phyloP scores from a whole-genome alignment of 2,113 vertebrate genomes.

The Stictonetta naevosa region DNA sequence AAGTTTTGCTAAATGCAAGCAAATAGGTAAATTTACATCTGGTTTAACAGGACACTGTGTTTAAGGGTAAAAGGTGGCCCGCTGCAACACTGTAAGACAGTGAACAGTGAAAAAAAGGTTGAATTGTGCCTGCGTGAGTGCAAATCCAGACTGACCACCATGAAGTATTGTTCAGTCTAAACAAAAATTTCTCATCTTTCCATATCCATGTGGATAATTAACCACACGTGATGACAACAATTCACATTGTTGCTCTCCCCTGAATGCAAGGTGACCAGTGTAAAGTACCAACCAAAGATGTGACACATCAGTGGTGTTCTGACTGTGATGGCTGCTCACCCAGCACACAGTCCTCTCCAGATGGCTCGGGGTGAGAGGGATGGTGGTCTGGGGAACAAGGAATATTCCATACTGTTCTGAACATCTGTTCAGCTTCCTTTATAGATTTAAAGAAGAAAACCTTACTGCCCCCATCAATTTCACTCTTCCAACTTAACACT shows the following conservation, averaged over 20 bases:
- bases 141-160: background rate
- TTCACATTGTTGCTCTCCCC: background rate
- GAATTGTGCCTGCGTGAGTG: background rate
- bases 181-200: background rate
- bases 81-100: background rate
- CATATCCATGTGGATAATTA: background rate
- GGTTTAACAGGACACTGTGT: background rate
- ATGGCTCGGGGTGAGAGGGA: slow-evolving; percentile 32
- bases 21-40: background rate
- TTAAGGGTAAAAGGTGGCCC: background rate
- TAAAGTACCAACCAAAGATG: slow-evolving; percentile 80
- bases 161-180: background rate
- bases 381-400: background rate
- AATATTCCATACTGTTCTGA: slow-evolving; percentile 33
- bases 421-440: slow-evolving; percentile 32
- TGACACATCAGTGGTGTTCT: slow-evolving; percentile 79
- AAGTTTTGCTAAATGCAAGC: background rate
- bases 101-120: background rate
- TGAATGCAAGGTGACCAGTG: slow-evolving; percentile 63
- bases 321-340: slow-evolving; percentile 43
- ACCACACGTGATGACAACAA: accelerated
- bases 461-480: background rate
- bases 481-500: background rate
- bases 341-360: slow-evolving; percentile 40
- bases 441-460: background rate